A percentile compares a stretch with the other conserved stretches of the same genome.
These are phyloP conservation scores for Cerceris rybyensis DNA, from an alignment of 2,888 invertebrate genomes.

Conservation along the genomic window DNA sequence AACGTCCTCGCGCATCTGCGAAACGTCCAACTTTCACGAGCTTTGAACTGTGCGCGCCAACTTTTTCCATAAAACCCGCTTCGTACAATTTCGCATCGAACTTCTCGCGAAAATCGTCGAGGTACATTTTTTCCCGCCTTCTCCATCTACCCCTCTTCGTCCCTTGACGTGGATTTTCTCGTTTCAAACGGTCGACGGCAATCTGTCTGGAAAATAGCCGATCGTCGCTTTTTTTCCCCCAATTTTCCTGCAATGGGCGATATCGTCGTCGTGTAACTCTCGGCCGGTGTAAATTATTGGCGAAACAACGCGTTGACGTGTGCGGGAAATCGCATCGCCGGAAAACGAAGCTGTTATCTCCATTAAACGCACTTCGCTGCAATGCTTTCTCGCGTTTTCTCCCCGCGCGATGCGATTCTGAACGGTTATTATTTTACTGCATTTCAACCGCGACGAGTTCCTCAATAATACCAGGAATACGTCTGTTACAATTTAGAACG, in stretches of 20 bases:
- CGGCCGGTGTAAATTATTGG: slow-evolving; percentile 37
- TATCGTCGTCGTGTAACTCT: not conserved
- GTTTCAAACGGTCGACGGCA: not conserved
- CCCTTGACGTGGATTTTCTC: not conserved
- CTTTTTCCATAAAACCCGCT: slow-evolving; percentile 55
- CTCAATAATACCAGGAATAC: too few species aligned
- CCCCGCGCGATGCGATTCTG: slow-evolving; percentile 4
- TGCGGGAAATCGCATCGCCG: slow-evolving; percentile 1
- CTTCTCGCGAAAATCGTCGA: not conserved
- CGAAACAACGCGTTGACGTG: slow-evolving; percentile 20
- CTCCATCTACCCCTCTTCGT: not conserved
- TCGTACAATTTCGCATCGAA: slow-evolving; percentile 17
- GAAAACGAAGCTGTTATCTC: slow-evolving; percentile 45
- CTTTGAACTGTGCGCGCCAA: slow-evolving; percentile 40
- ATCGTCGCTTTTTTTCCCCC: not conserved
- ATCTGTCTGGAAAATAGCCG: not conserved
- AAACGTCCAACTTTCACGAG: slow-evolving; percentile 52
- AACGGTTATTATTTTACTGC: not conserved
- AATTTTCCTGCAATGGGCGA: not conserved
- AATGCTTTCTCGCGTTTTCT: slow-evolving; percentile 34
- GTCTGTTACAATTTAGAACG: too few species aligned
- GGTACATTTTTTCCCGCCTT: not conserved
- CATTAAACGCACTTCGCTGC: slow-evolving; percentile 36
- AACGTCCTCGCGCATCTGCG: slow-evolving; percentile 58
- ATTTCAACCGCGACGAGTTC: not conserved